phyloP scores from a whole-genome alignment of 2,113 vertebrate species.

The Pithys albifrons region DNA sequence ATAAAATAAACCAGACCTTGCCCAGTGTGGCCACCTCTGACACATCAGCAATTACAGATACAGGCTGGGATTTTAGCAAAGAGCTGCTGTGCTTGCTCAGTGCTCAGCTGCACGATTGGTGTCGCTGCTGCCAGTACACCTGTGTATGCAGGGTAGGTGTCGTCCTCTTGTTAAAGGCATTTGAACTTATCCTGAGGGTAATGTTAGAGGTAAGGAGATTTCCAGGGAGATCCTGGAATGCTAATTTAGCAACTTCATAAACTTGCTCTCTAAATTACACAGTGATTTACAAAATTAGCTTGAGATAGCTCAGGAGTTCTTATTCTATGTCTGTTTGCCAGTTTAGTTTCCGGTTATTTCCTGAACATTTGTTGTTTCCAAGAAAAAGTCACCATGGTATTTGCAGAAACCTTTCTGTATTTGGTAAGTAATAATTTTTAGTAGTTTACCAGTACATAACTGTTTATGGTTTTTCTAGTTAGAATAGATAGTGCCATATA shows the following conservation, averaged over 20 bases:
- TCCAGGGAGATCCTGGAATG: not conserved
- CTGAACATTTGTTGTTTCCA: not conserved
- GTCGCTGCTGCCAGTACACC: not conserved
- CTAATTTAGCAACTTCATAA: not conserved
- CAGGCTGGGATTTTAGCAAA: not conserved
- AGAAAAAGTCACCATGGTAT: not conserved
- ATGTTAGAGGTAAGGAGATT: not conserved
- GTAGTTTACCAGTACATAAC: not conserved
- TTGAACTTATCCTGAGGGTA: not conserved
- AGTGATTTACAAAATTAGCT: not conserved
- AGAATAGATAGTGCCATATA: not conserved
- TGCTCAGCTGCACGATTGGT: not conserved
- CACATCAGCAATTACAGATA: not conserved
- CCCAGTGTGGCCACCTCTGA: not conserved
- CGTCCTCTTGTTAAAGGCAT: not conserved
- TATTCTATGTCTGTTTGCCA: not conserved
- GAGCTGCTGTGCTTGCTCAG: fast-evolving
- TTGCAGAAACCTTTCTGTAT: not conserved
- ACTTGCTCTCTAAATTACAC: not conserved
- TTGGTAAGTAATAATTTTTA: not conserved
- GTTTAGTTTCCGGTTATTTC: not conserved
- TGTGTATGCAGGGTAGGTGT: not conserved
- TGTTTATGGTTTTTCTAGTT: not conserved
- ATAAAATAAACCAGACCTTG: not conserved
- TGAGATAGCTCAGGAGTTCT: not conserved